Evolutionary conservation across 2,888 invertebrate species (phyloP), one percentile per base, ranked within the genome.

Genomic region (Opisthograptis luteolata): DNA sequence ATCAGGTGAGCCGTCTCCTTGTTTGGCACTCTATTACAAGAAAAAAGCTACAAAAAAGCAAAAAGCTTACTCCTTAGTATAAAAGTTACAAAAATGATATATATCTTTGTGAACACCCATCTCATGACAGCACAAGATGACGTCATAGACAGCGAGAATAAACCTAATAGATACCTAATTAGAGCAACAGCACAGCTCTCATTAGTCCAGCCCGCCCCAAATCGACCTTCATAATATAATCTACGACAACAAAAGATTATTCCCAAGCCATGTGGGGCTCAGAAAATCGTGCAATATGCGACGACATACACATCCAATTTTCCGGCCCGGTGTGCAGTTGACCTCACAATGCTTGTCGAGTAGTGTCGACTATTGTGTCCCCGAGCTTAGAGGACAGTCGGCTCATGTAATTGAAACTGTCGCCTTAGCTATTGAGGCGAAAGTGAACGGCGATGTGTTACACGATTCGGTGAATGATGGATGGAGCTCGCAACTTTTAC

Each of bases 281-380:
- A 30, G 22, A 41, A 45, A 41, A 44, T 28, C 37, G 32, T 22
- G 22, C 20, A 12, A 34, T 49, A 42, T 27, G 39, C 32, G 14
- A 37, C 19, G 10, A 48, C 32, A n/a, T n/a, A n/a, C n/a, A 31
- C 20, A 34, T 35, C 15, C 39, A 39, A 49, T 49, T 49, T 53
- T 53, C 43, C 47, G 44, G 43, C 13, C 25, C 14, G 12, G 45
- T 27, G 43, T 50, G 44, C 44, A 40, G 34, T 41, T 41, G 41
- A 39, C 31, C 31, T 13, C 10, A 37, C 39, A 25, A 47, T 31
- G 19, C 28, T 22, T 28, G 27, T 30, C 15, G 10, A 17, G 27
- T 17, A 32, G 13, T 15, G 20, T 10, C 14, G 6, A 35, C 12
- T 20, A 24, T 10, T 4, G 20, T 19, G 19, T 15, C 17, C 1